phyloP scores from a whole-genome alignment of 1,140 invertebrate species.

The Bemisia tabaci region DNA sequence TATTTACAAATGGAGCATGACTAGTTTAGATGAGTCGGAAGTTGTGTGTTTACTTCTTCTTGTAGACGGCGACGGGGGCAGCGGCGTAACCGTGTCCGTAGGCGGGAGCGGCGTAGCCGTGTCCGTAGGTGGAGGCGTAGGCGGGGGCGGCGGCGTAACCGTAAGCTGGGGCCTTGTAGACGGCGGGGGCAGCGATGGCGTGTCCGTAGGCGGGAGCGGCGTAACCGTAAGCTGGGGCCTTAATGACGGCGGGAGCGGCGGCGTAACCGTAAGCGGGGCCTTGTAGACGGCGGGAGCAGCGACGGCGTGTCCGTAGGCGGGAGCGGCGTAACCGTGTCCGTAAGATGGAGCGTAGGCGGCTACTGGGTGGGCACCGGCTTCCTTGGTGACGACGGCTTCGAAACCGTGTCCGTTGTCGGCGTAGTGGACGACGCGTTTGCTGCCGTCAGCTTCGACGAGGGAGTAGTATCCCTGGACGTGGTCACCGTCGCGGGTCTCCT shows the following conservation, averaged over 20 bases:
- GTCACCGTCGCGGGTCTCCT: slow-evolving; percentile 41
- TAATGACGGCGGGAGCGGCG: no score
- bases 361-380: slow-evolving; percentile 29
- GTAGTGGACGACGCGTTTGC: slow-evolving; percentile 37
- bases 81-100: slow-evolving; percentile 3
- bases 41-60: not conserved
- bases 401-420: slow-evolving; percentile 33
- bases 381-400: slow-evolving; percentile 16
- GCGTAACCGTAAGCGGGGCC: no score
- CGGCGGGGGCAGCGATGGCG: no score
- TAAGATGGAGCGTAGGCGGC: slow-evolving; percentile 10
- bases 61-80: not conserved
- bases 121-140: not conserved
- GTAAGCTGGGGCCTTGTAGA: slow-evolving; percentile 2
- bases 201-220: no score
- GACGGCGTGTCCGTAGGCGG: slow-evolving; percentile 5
- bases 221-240: no score
- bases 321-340: no score
- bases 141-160: not conserved
- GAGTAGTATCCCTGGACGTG: slow-evolving; percentile 30
- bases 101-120: not conserved
- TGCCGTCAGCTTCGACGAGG: slow-evolving; percentile 40
- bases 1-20: not conserved
- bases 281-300: slow-evolving; percentile 6
- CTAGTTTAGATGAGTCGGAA: not conserved